Percentiles rank a stretch among this genome's conserved stretches.
Evolutionary conservation across 1,140 invertebrate genomes (phyloP).

Genomic region (Papilio polyxenes): DNA sequence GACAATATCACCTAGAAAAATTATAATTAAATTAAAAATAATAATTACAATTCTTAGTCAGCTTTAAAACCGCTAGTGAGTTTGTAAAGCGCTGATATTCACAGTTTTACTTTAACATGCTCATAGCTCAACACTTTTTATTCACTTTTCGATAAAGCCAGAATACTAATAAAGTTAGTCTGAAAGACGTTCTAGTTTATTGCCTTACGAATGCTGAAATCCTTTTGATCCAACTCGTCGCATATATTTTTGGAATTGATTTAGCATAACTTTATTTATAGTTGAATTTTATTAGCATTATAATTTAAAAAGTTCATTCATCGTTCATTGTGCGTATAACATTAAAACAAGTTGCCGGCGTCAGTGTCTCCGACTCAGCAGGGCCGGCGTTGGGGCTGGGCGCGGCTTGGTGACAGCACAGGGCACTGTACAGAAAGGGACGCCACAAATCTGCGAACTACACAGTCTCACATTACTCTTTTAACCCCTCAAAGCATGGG

Average conservation of each 20-base stretch:
- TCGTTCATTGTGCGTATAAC: too few relatives aligned
- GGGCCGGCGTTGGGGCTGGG: too few relatives aligned
- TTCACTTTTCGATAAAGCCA: slow-evolving; percentile 2
- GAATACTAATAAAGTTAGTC: slow-evolving; percentile 24
- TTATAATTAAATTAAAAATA: too few relatives aligned
- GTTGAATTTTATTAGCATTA: not conserved
- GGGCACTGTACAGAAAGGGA: too few relatives aligned
- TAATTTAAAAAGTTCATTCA: not conserved
- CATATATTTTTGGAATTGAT: not conserved
- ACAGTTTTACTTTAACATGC: not conserved
- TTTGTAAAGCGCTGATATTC: not conserved
- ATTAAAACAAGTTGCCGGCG: too few relatives aligned
- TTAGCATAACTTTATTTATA: not conserved
- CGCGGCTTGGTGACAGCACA: too few relatives aligned
- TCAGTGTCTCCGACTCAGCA: too few relatives aligned
- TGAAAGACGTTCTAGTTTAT: not conserved
- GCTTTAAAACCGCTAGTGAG: not conserved
- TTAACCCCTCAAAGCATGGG: too few relatives aligned
- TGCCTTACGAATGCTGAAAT: slow-evolving; percentile 17
- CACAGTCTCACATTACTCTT: too few relatives aligned
- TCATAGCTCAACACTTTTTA: slow-evolving; percentile 14
- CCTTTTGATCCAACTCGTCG: not conserved
- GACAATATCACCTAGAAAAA: too few relatives aligned
- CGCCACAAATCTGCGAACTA: too few relatives aligned
- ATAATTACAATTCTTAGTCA: not conserved